A percentile compares a stretch with the other conserved stretches of the same genome.
Conservation (phyloP, 2,113 vertebrate genomes). For the Pterocles burchelli region DNA sequence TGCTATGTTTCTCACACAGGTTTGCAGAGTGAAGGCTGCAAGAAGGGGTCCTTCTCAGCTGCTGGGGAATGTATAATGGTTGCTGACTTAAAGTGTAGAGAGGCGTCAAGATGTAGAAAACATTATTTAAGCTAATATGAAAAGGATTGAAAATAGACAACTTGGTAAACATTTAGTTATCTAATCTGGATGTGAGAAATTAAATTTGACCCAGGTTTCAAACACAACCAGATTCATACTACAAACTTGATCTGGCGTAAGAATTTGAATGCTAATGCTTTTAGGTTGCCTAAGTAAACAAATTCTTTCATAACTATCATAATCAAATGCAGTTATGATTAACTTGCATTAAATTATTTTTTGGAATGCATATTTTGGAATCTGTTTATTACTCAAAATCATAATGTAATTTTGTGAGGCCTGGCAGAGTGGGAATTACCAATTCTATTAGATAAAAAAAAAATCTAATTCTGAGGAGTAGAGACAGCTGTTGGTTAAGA, state of each 20-base stretch:
- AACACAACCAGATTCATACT: background rate
- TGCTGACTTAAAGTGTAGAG: background rate
- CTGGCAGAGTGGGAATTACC: background rate
- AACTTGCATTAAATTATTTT: background rate
- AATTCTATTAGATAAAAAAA: background rate
- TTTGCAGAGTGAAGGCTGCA: background rate
- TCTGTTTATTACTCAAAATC: background rate
- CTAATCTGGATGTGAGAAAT: background rate
- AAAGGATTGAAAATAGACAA: background rate
- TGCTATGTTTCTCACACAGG: background rate
- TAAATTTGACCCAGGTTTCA: background rate
- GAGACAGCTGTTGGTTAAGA: background rate
- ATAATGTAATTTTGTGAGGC: background rate
- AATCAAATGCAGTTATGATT: background rate
- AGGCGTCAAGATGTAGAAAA: background rate
- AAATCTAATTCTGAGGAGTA: background rate
- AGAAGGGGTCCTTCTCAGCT: background rate
- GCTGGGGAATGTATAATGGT: background rate
- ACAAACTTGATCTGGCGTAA: background rate
- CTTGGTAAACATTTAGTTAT: background rate
- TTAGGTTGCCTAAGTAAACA: background rate
- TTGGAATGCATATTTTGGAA: background rate
- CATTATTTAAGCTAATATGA: background rate
- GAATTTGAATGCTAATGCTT: background rate
- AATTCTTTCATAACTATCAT: background rate